Evolutionary conservation across 2,113 vertebrate species (phyloP).

Genomic region (Pygoscelis antarcticus): DNA sequence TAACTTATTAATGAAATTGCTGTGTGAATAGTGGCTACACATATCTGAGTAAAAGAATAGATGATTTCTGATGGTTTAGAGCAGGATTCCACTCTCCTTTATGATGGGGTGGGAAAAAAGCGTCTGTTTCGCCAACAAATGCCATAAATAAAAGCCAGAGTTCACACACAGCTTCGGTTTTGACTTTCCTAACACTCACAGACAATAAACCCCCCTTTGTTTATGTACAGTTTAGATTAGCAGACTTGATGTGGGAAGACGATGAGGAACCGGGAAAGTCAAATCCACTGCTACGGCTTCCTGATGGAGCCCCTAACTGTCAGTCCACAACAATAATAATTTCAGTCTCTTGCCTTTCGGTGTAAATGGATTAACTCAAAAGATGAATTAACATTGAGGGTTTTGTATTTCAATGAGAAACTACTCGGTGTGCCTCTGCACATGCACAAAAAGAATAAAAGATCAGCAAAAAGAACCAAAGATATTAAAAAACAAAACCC

Average conservation of each 20-base stretch:
- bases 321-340: neutral
- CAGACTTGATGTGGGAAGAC: neutral
- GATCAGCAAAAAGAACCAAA: neutral
- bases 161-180: neutral
- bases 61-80: neutral
- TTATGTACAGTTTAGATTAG: neutral
- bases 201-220: neutral
- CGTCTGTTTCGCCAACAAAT: neutral
- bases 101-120: neutral
- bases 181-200: neutral
- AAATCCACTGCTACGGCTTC: neutral
- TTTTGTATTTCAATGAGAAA: slow-evolving; percentile 21
- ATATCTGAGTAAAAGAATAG: neutral
- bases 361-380: slow-evolving; percentile 23
- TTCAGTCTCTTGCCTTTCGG: neutral
- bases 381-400: neutral
- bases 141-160: neutral
- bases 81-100: neutral
- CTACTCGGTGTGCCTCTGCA: neutral
- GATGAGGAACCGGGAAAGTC: neutral
- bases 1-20: neutral
- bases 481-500: neutral
- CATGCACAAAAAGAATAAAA: neutral
- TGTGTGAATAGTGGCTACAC: neutral
- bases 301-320: neutral